phyloP scores from a whole-genome alignment of 2,113 vertebrate species.

The Ceyx margarethae region DNA sequence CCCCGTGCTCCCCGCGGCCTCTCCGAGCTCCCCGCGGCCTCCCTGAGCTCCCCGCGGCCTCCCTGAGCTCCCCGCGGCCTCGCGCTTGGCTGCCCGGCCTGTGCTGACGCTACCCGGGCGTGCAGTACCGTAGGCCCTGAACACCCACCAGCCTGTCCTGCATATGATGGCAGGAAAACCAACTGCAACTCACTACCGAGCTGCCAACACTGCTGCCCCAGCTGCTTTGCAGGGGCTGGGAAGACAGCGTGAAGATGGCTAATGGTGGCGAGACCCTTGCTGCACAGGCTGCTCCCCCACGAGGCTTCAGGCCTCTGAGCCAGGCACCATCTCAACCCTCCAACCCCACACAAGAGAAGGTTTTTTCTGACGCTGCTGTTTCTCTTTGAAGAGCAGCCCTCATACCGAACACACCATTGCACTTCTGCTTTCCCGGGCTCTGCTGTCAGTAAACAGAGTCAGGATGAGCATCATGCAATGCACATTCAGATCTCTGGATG shows the following conservation, averaged over 20 bases:
- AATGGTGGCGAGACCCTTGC: not conserved
- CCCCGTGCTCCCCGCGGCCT: no score
- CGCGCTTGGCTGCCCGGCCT: accelerated
- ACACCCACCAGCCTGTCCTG: not conserved
- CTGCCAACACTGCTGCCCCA: not conserved
- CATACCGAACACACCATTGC: not conserved
- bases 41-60: no score
- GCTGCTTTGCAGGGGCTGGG: not conserved
- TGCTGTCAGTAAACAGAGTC: not conserved
- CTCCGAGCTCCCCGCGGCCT: no score
- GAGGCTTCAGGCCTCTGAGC: not conserved
- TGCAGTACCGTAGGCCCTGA: not conserved
- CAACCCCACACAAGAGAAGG: not conserved
- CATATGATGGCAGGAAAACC: not conserved
- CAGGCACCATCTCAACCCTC: not conserved
- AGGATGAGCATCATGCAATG: not conserved
- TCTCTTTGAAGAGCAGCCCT: not conserved
- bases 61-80: no score
- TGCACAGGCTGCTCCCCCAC: not conserved
- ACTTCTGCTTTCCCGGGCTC: not conserved
- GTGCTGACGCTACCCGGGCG: accelerated
- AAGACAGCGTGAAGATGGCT: accelerated
- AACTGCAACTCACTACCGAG: not conserved
- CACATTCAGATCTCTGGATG: not conserved
- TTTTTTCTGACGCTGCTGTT: not conserved